Conservation (phyloP, 2,797 vertebrate species). For the Urosaurus nigricauda region DNA sequence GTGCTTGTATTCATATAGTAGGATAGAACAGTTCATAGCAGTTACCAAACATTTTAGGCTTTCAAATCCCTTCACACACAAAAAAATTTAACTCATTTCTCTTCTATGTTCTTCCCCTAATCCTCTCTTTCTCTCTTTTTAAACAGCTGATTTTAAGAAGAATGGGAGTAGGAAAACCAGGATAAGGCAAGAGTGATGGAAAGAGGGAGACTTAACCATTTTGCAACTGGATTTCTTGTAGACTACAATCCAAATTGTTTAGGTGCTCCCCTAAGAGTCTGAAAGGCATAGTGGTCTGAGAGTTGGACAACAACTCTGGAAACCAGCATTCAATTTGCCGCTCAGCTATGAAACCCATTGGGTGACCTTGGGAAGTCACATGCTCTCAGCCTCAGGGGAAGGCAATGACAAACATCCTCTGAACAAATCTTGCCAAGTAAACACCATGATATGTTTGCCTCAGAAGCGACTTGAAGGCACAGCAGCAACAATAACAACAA, state of each 20-base stretch:
- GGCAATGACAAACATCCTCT: too few relatives aligned
- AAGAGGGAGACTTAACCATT: neutral
- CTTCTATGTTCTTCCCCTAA: neutral
- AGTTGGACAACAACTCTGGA: too few relatives aligned
- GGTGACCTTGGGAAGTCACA: too few relatives aligned
- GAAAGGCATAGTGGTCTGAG: too few relatives aligned
- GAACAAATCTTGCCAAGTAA: too few relatives aligned
- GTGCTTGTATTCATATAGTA: accelerated
- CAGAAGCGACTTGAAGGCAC: too few relatives aligned
- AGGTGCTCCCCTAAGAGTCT: neutral
- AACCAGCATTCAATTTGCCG: too few relatives aligned
- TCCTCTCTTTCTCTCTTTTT: neutral
- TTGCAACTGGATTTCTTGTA: too few relatives aligned
- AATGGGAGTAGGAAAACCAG: neutral
- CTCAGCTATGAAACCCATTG: too few relatives aligned
- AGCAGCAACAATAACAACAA: too few relatives aligned
- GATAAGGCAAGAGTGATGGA: neutral
- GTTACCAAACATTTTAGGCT: neutral
- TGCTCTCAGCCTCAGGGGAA: too few relatives aligned
- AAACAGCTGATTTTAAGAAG: neutral
- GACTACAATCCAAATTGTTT: neutral
- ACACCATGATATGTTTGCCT: too few relatives aligned
- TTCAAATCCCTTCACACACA: accelerated
- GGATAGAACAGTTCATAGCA: neutral
- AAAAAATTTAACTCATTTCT: neutral